Evolutionary conservation across 2,113 vertebrate genomes (phyloP), one percentile per base, ranked within the genome.

Genomic region (Lutjanus erythropterus): DNA sequence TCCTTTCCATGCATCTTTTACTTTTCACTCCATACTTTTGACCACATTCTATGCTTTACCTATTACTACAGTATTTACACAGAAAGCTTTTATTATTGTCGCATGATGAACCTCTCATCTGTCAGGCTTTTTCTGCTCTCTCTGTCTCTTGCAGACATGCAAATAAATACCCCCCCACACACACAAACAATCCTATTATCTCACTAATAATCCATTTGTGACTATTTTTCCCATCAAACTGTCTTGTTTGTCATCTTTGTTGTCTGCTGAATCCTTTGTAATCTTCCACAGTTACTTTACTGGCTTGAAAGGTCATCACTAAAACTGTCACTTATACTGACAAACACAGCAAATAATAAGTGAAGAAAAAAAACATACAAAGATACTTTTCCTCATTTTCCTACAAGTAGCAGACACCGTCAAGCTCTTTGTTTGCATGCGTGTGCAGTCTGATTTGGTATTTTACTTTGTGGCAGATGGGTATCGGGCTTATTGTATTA

Each of bases 221-320:
- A 42, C 39, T n/a, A 1, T 49, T 47, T 41, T 27, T 9, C 9
- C 52, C 73, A 75, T 75, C 41, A 74, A 68, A 64, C 61, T 47
- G 52, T 9, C 81, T 65, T 55, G 44, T 71, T 64, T 33, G 64
- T 23, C 44, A 18, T 74, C 59, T 37, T 39, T 80, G 50, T 59
- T 69, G 61, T 74, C 18, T 33, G 23, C 50, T 69, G 25, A 56
- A 69, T 84, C 42, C 46, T 69, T 82, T 65, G 33, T 49, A 58
- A 60, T 78, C 42, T 50, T 44, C 49, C 4, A 5, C 35, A 59
- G 49, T 72, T 72, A 71, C 61, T 78, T 71, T 52, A 68, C 18
- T 42, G 52, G 50, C 58, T 77, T 75, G 61, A 76, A 88, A 77
- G 83, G 61, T 70, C 46, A 69, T 80, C 53, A 60, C 56, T 55